Evolutionary conservation across 2,113 vertebrate genomes (phyloP).

Genomic region (Callithrix jacchus): DNA sequence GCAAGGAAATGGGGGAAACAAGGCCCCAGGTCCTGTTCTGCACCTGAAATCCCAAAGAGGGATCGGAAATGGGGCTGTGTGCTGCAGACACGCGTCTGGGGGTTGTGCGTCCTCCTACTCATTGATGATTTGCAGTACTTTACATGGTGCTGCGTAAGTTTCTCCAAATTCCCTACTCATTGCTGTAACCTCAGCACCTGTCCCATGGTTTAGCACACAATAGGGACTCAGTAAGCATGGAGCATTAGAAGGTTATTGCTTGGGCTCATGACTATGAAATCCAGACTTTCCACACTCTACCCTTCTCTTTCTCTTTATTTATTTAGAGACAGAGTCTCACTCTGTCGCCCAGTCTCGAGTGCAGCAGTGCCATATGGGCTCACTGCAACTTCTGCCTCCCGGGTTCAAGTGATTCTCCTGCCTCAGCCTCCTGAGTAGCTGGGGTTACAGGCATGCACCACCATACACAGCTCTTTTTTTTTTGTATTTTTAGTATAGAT

Average conservation of each 20-base stretch:
- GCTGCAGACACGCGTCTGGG: background rate
- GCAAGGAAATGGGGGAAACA: background rate
- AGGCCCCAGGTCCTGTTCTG: background rate
- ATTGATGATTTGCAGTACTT: background rate
- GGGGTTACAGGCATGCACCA: no score
- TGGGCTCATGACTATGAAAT: background rate
- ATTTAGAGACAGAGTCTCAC: no score
- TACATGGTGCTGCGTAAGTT: background rate
- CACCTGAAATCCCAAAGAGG: background rate
- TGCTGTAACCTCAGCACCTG: background rate
- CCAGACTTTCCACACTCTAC: background rate
- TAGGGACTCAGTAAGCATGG: background rate
- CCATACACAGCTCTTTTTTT: no score
- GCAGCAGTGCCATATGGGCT: rapidly evolving
- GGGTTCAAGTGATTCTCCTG: no score
- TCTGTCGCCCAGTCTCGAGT: no score
- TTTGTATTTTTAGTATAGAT: no score
- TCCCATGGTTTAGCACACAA: background rate
- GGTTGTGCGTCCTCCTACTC: rapidly evolving
- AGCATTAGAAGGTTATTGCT: background rate
- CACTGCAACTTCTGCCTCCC: no score
- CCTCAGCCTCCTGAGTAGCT: no score
- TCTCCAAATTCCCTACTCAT: no score
- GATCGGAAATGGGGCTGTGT: background rate
- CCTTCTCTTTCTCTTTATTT: no score